phyloP scores from a whole-genome alignment of 2,797 vertebrate species.

The Catamblyrhynchus diadema region DNA sequence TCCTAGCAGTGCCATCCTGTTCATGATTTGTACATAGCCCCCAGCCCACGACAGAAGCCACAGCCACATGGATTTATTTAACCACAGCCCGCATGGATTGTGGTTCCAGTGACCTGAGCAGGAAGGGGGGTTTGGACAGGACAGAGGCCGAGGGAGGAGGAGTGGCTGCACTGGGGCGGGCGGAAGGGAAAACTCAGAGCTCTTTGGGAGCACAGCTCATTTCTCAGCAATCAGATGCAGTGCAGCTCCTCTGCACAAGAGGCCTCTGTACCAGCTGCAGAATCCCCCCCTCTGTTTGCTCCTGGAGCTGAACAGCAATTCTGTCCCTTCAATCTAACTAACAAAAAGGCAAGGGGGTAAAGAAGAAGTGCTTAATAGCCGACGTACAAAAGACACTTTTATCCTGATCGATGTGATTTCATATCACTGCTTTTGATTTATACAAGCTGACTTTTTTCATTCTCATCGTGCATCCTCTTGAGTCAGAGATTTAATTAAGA shows the following conservation, averaged over 20 bases:
- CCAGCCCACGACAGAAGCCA: background rate
- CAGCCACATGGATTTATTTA: fast-evolving
- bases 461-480: background rate
- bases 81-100: fast-evolving
- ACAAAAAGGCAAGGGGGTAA: background rate
- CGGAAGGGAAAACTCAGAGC: background rate
- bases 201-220: background rate
- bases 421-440: conserved; percentile 44
- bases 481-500: conserved; percentile 74
- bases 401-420: conserved; percentile 5
- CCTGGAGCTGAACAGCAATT: background rate
- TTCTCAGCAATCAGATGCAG: background rate
- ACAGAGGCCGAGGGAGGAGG: background rate
- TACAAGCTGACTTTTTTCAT: background rate
- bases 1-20: background rate
- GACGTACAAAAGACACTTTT: conserved; percentile 13
- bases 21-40: too few species aligned
- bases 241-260: background rate
- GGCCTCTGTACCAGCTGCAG: background rate
- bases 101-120: background rate
- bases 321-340: background rate
- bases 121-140: background rate
- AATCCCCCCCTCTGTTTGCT: background rate
- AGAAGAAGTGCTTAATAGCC: background rate
- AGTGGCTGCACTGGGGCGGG: fast-evolving